A percentile compares a stretch with the other conserved stretches of the same genome.
phyloP scores from a whole-genome alignment of 2,113 vertebrate genomes.

The Ophthalmolycus amberensis region DNA sequence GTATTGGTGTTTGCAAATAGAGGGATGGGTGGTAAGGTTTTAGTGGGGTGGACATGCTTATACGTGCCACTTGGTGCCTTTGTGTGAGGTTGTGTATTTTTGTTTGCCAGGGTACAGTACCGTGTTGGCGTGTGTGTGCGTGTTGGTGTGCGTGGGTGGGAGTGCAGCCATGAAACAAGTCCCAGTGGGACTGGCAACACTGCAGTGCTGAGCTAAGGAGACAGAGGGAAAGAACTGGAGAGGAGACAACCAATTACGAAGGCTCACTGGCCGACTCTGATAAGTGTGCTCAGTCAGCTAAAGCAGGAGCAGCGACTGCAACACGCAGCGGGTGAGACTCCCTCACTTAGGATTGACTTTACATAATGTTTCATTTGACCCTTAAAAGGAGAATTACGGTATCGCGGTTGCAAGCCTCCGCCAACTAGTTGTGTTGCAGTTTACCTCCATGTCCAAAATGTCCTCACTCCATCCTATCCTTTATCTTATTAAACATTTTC shows the following conservation, averaged over 20 bases:
- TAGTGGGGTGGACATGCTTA: constrained; percentile 12
- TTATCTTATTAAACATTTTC: background rate
- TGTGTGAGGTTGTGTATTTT: constrained; percentile 21
- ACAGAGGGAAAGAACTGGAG: constrained; percentile 54
- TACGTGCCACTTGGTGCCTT: constrained; percentile 28
- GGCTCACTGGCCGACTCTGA: constrained; percentile 60
- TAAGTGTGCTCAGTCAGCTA: constrained; percentile 67
- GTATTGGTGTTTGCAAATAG: constrained; percentile 29
- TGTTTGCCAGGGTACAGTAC: constrained; percentile 20
- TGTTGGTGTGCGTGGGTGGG: constrained; percentile 37
- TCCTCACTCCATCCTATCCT: background rate
- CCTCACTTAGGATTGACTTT: constrained; percentile 15
- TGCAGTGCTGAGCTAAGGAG: constrained; percentile 69
- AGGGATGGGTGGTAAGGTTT: constrained; percentile 6
- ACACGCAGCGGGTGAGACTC: background rate
- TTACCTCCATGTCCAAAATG: background rate
- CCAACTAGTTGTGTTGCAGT: background rate
- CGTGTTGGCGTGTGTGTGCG: constrained; percentile 25
- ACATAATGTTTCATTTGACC: constrained; percentile 29
- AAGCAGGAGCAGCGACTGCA: constrained; percentile 43
- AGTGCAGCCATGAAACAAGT: constrained; percentile 51
- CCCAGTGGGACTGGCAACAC: constrained; percentile 70
- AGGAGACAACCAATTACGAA: constrained; percentile 67
- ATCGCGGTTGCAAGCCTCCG: background rate
- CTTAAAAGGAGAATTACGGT: background rate